phyloP scores from a whole-genome alignment of 2,797 vertebrate species.

The Channallabes apus region DNA sequence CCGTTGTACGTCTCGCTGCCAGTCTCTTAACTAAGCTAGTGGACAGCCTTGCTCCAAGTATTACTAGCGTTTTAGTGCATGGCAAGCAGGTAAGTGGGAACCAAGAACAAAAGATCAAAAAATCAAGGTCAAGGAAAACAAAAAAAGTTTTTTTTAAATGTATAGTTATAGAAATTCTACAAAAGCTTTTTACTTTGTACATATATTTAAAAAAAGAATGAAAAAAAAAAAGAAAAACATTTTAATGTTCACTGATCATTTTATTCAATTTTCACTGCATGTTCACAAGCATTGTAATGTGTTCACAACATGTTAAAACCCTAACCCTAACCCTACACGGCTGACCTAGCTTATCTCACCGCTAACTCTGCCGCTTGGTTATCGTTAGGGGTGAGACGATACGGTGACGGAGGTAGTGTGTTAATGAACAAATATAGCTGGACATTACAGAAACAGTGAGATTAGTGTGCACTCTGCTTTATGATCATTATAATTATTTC shows the following conservation, averaged over 20 bases:
- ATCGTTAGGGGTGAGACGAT: conserved; percentile 6
- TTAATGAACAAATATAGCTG: neutral
- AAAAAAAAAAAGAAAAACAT: neutral
- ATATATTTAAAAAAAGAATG: neutral
- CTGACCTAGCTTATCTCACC: neutral
- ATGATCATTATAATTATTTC: neutral
- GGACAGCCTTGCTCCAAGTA: conserved; percentile 99
- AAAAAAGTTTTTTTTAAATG: neutral
- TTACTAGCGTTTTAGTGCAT: conserved; percentile 99
- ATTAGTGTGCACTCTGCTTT: neutral
- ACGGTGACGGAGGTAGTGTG: neutral
- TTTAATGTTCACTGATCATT: conserved; percentile 76
- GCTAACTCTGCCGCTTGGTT: neutral
- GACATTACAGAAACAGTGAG: neutral
- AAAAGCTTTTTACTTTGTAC: neutral
- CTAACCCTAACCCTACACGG: neutral
- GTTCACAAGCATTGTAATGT: neutral
- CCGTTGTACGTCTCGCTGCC: conserved; percentile 94
- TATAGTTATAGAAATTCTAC: neutral
- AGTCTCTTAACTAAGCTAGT: conserved; percentile 99
- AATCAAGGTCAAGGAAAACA: neutral
- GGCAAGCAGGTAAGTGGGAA: conserved; percentile 96
- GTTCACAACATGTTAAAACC: too few species aligned
- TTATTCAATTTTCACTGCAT: neutral
- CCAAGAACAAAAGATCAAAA: neutral